These are phyloP conservation scores for Protaetia brevitarsis DNA, from an alignment of 1,140 invertebrate species.

Conservation along the genomic window DNA sequence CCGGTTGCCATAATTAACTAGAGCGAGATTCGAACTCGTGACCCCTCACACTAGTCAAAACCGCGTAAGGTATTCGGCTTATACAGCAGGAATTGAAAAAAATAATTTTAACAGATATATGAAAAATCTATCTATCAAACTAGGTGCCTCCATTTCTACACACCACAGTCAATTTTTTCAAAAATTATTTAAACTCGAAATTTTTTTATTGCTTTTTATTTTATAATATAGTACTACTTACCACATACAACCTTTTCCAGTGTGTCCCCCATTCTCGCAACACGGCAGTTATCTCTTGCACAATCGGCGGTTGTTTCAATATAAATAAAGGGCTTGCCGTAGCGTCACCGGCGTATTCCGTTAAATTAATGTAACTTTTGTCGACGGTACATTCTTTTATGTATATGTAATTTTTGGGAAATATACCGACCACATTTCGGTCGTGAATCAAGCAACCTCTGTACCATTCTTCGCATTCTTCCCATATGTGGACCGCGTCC, in stretches of 20 bases:
- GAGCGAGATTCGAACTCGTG: too few relatives aligned
- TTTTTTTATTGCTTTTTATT: too few relatives aligned
- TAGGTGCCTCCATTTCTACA: too few relatives aligned
- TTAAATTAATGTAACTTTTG: slow-evolving; percentile 72
- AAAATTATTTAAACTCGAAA: too few relatives aligned
- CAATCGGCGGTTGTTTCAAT: slow-evolving; percentile 54
- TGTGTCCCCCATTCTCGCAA: slow-evolving; percentile 86
- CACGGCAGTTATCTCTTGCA: slow-evolving; percentile 84
- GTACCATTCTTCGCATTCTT: slow-evolving; percentile 74
- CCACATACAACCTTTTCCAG: slow-evolving; percentile 81
- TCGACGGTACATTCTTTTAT: slow-evolving; percentile 67
- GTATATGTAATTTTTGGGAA: slow-evolving; percentile 81
- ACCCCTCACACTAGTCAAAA: too few relatives aligned
- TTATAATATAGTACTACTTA: slow-evolving; percentile 58
- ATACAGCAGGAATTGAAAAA: too few relatives aligned
- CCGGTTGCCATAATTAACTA: too few relatives aligned
- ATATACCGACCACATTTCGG: slow-evolving; percentile 66
- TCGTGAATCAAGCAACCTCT: slow-evolving; percentile 66
- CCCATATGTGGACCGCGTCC: slow-evolving; percentile 71
- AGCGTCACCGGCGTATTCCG: slow-evolving; percentile 62
- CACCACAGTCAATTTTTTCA: too few relatives aligned
- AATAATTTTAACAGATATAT: too few relatives aligned
- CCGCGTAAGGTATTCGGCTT: too few relatives aligned
- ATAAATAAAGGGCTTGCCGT: slow-evolving; percentile 32
- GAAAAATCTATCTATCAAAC: too few relatives aligned